Percentiles rank a stretch among this genome's conserved stretches.
Evolutionary conservation across 2,888 invertebrate genomes (phyloP).

Genomic region (Habroteleia sp.): DNA sequence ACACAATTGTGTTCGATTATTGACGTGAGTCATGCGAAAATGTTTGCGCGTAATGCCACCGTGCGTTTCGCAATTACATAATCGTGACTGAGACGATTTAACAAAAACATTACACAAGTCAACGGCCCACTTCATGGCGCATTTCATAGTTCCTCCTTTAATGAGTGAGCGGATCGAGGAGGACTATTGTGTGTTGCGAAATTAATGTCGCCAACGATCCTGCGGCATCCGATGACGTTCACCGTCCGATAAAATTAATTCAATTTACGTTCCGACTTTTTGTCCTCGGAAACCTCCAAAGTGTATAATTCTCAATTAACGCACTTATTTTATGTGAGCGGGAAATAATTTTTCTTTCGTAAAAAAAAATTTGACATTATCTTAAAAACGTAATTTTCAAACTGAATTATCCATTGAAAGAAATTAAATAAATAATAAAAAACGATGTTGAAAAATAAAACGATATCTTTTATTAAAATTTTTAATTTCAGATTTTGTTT

Average conservation of each 20-base stretch:
- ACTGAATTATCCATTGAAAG: too few species aligned
- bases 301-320: too few species aligned
- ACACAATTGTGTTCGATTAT: constrained; percentile 26
- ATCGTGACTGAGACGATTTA: constrained; percentile 44
- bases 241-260: background rate
- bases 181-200: constrained; percentile 26
- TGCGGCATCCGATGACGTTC: constrained; percentile 1
- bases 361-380: too few species aligned
- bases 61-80: constrained; percentile 42
- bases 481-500: too few species aligned
- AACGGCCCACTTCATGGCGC: constrained; percentile 45
- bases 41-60: constrained; percentile 29
- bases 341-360: too few species aligned
- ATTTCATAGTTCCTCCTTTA: constrained; percentile 34
- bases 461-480: too few species aligned
- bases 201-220: constrained; percentile 15
- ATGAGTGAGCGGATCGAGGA: constrained; percentile 33
- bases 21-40: constrained; percentile 44
- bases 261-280: too few species aligned
- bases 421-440: too few species aligned
- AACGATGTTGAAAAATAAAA: too few species aligned
- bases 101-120: constrained; percentile 51
- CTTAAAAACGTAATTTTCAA: too few species aligned
- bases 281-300: too few species aligned
- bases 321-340: too few species aligned